phyloP scores from a whole-genome alignment of 2,113 vertebrate species.

The Dipodomys stephensi region DNA sequence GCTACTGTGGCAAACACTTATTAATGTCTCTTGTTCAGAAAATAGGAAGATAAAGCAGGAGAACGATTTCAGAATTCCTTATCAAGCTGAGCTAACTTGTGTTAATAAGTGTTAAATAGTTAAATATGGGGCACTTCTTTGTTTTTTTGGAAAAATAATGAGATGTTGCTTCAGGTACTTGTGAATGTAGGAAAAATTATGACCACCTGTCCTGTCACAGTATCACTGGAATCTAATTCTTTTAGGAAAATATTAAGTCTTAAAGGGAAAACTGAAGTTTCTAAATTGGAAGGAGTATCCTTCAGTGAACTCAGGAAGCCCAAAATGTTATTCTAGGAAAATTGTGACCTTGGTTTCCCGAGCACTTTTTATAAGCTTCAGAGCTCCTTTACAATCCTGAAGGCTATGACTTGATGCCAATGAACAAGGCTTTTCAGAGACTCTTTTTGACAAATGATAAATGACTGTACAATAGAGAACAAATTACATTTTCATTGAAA shows the following conservation, averaged over 20 bases:
- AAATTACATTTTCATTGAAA: slow-evolving; percentile 11
- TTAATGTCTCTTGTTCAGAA: slow-evolving; percentile 82
- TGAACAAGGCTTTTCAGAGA: background rate
- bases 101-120: slow-evolving; percentile 57
- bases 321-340: slow-evolving; percentile 30
- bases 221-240: slow-evolving; percentile 49
- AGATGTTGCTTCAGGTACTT: slow-evolving; percentile 59
- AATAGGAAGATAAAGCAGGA: slow-evolving; percentile 74
- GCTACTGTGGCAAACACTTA: slow-evolving; percentile 77
- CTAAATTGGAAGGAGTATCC: slow-evolving; percentile 3
- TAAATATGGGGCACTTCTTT: too few species aligned
- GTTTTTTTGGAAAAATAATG: slow-evolving; percentile 67
- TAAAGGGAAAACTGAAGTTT: slow-evolving; percentile 61
- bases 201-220: slow-evolving; percentile 33
- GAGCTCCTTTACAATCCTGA: background rate
- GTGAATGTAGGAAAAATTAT: slow-evolving; percentile 48
- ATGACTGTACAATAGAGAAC: background rate
- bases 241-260: slow-evolving; percentile 57
- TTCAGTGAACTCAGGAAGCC: slow-evolving; percentile 47
- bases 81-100: slow-evolving; percentile 66
- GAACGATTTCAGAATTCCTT: slow-evolving; percentile 75
- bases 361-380: background rate
- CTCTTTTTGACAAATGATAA: slow-evolving; percentile 13
- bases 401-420: background rate
- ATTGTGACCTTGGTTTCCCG: slow-evolving; percentile 44